Evolutionary conservation across 2,888 invertebrate genomes (phyloP), one percentile per base, ranked within the genome.

Genomic region (Xanthostigma xanthostigma): DNA sequence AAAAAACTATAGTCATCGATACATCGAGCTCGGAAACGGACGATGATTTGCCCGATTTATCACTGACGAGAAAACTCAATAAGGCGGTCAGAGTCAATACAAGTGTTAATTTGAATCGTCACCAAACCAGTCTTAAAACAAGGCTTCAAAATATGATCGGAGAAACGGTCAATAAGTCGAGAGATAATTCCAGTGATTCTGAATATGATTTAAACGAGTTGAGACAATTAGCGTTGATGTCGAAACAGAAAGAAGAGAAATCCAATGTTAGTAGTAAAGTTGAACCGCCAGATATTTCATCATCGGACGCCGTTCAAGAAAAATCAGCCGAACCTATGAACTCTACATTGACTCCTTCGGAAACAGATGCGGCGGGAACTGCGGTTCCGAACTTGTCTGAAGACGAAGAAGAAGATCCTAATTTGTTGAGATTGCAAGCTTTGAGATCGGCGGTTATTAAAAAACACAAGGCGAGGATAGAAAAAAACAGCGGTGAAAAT

Each of bases 391-490:
- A 27, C 27, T 6, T 27, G 27, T 27, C 5, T 12, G 39, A 47
- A 47, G 50, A 52, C 60, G 71, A 71, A 44, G 73, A 73, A 60
- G 70, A 72, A 54, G 72, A 73, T 54, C 58, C 70, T 53, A 72
- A 72, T 60, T 51, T 64, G 52, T 61, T 72, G 36, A 59, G 73
- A 53, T 65, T 71, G 55, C 60, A 67, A 60, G 73, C 71, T 36
- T 61, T 72, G 2, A 65, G 70, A 62, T 71, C 71, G 0, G 78
- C 81, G 8, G 65, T 81, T 41, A 57, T 80, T 40, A 81, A 80
- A 56, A 81, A 80, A 62, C 77, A 75, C 50, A 71, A 74, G 53
- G 73, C 78, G 60, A 69, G 75, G 59, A 75, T 75, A 62, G 62
- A 61, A 50, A 55, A 59, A 43, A 27, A 27, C 27, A 27, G 27